A percentile compares a stretch with the other conserved stretches of the same genome.
Conservation (phyloP, 2,113 vertebrate genomes). For the Laticauda colubrina region DNA sequence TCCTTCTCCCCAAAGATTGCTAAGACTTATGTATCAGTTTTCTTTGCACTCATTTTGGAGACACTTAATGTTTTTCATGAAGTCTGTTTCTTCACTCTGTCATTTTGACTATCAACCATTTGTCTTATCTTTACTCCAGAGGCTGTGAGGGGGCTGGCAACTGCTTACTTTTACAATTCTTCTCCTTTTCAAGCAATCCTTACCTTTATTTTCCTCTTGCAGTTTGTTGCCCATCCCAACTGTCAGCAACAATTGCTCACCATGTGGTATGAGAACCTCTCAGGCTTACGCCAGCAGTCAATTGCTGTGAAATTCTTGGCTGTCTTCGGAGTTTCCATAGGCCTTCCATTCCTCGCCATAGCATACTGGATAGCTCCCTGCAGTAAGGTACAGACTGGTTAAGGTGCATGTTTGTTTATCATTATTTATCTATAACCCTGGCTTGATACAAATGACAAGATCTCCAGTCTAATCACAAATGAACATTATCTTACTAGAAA, state of each 20-base stretch:
- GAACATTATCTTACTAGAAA: background rate
- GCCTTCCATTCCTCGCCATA: constrained; percentile 92
- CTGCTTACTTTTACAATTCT: background rate
- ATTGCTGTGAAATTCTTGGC: constrained; percentile 93
- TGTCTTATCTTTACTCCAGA: background rate
- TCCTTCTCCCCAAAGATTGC: background rate
- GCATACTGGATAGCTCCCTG: constrained; percentile 97
- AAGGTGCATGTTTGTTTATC: constrained; percentile 21
- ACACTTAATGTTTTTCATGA: background rate
- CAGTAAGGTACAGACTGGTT: constrained; percentile 85
- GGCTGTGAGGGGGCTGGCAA: background rate
- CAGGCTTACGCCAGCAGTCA: constrained; percentile 92
- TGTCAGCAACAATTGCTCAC: constrained; percentile 96
- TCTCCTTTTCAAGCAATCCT: background rate
- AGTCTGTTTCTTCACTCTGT: fast-evolving
- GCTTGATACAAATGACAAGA: background rate
- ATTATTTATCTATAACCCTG: constrained; percentile 15
- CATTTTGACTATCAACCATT: background rate
- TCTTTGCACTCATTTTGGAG: background rate
- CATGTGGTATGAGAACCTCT: constrained; percentile 98
- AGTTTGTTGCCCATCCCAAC: constrained; percentile 98
- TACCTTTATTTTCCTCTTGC: constrained; percentile 56
- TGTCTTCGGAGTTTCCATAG: constrained; percentile 90
- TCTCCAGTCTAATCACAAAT: background rate
- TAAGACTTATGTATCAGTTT: background rate